A percentile compares a stretch with the other conserved stretches of the same genome.
Evolutionary conservation across 2,113 vertebrate species (phyloP).

Genomic region (Bos indicus): DNA sequence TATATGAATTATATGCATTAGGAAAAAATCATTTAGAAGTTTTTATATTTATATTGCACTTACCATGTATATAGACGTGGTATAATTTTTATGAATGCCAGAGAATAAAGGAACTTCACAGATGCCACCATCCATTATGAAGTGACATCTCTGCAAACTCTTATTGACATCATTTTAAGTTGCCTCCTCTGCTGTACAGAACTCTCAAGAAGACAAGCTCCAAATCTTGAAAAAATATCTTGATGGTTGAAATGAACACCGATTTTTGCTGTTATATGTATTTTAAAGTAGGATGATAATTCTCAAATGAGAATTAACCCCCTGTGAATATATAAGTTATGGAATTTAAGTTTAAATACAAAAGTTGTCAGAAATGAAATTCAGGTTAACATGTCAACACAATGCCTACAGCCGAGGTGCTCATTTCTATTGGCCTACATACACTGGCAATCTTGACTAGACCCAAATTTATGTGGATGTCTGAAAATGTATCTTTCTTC

Average conservation of each 20-base stretch:
- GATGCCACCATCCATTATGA: not conserved
- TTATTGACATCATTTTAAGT: not conserved
- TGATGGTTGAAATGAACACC: not conserved
- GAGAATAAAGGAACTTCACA: not conserved
- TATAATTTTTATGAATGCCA: slow-evolving; percentile 42
- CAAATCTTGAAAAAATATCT: not conserved
- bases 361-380: slow-evolving; percentile 65
- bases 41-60: slow-evolving; percentile 43
- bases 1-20: slow-evolving; percentile 23
- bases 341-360: slow-evolving; percentile 63
- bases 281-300: slow-evolving; percentile 52
- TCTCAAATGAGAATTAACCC: slow-evolving; percentile 47
- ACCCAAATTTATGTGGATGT: not conserved
- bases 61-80: not conserved
- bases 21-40: slow-evolving; percentile 31
- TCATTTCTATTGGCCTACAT: slow-evolving; percentile 69
- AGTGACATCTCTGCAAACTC: not conserved
- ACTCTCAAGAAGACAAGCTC: slow-evolving; percentile 13
- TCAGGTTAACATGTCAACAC: slow-evolving; percentile 60
- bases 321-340: not conserved
- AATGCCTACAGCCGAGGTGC: slow-evolving; percentile 36
- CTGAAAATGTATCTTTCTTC: slow-evolving; percentile 53
- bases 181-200: not conserved
- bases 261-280: slow-evolving; percentile 34
- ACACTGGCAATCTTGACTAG: slow-evolving; percentile 63